Evolutionary conservation across 2,797 vertebrate species (phyloP).

Genomic region (Scyliorhinus canicula): DNA sequence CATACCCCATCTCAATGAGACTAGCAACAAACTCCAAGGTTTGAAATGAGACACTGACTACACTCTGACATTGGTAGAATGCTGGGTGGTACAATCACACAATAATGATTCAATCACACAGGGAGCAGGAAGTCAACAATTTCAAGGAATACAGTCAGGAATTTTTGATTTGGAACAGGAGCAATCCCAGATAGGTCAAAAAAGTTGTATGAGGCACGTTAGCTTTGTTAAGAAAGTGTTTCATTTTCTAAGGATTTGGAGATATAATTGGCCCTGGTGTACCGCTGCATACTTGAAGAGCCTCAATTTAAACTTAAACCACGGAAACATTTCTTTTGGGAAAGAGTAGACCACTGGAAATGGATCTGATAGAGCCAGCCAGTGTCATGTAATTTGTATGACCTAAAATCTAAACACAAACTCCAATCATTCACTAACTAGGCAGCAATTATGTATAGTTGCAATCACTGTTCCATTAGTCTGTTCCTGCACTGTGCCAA

Average conservation of each 20-base stretch:
- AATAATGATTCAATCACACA: no score
- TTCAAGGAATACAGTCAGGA: neutral
- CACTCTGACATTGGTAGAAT: neutral
- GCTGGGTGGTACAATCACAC: neutral
- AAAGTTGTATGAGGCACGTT: neutral
- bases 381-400: constrained; percentile 54
- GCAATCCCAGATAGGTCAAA: neutral
- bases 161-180: neutral
- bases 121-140: neutral
- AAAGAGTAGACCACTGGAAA: neutral
- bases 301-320: constrained; percentile 33
- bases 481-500: constrained; percentile 49
- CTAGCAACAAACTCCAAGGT: neutral
- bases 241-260: neutral
- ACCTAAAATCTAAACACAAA: constrained; percentile 65
- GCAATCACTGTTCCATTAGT: constrained; percentile 49
- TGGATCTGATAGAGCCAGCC: constrained; percentile 45
- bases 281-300: constrained; percentile 24
- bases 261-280: constrained; percentile 2
- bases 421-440: constrained; percentile 63
- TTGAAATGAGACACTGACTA: neutral
- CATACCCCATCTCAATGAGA: neutral
- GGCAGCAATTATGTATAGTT: constrained; percentile 62
- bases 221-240: constrained; percentile 5
- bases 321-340: constrained; percentile 34